Evolutionary conservation across 2,797 vertebrate genomes (phyloP).

Genomic region (Typhlichthys eigenmanni): DNA sequence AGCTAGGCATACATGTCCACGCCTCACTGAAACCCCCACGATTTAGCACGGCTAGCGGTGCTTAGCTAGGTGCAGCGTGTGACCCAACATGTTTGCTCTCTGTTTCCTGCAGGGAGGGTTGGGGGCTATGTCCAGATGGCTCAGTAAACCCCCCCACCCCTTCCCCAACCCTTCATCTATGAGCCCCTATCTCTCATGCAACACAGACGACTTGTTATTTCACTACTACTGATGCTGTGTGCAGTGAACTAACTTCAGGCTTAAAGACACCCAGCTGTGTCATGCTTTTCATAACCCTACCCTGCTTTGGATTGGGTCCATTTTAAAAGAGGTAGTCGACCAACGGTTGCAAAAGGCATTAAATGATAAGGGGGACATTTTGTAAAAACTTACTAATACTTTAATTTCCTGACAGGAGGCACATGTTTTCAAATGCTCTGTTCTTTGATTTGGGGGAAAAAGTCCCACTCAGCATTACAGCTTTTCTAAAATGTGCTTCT

Average conservation of each 20-base stretch:
- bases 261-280: constrained; percentile 26
- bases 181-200: constrained; percentile 49
- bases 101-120: constrained; percentile 25
- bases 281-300: constrained; percentile 21
- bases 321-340: neutral
- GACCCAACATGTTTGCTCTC: constrained; percentile 48
- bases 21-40: neutral
- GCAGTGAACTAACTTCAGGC: constrained; percentile 15
- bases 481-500: constrained; percentile 31
- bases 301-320: constrained; percentile 7
- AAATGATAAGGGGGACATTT: constrained; percentile 12
- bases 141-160: constrained; percentile 55
- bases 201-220: constrained; percentile 44
- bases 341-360: neutral
- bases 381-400: constrained; percentile 29
- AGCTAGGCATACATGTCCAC: no score
- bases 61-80: constrained; percentile 6
- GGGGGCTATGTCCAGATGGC: constrained; percentile 73
- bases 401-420: constrained; percentile 26
- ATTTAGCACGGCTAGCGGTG: no score
- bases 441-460: constrained; percentile 14
- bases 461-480: constrained; percentile 32
- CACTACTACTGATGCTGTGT: constrained; percentile 28
- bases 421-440: constrained; percentile 12
- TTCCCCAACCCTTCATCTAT: constrained; percentile 39